phyloP scores from a whole-genome alignment of 2,797 vertebrate species.

The Pangasius mekongensis region DNA sequence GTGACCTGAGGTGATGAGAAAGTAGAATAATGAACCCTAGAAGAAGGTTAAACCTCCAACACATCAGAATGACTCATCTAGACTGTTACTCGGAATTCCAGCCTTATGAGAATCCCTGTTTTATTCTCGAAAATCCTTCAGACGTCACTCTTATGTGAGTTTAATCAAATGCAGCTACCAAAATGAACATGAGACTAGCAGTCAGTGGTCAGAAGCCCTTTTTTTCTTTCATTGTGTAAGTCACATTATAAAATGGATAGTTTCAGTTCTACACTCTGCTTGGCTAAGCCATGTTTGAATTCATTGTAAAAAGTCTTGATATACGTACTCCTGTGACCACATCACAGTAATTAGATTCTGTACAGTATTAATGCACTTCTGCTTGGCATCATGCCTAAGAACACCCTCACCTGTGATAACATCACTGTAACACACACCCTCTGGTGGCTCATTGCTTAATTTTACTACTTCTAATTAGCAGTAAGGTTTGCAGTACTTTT shows the following conservation, averaged over 20 bases:
- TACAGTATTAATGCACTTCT: neutral
- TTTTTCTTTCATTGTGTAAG: neutral
- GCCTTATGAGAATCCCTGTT: conserved; percentile 1
- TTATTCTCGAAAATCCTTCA: conserved; percentile 9
- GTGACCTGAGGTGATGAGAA: neutral
- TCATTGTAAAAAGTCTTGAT: neutral
- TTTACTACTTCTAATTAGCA: neutral
- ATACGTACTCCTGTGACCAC: neutral
- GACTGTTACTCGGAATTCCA: conserved; percentile 2
- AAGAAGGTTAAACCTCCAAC: neutral
- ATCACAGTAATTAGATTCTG: neutral
- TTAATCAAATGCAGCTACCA: neutral
- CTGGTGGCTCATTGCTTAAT: neutral
- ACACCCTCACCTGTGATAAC: neutral
- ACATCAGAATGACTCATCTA: conserved; percentile 30
- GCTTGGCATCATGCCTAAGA: neutral
- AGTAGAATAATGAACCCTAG: neutral
- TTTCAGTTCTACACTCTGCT: neutral
- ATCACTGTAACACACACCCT: neutral
- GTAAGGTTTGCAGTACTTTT: neutral
- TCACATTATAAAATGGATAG: neutral
- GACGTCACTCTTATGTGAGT: conserved; percentile 10
- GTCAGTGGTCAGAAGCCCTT: neutral
- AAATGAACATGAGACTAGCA: neutral
- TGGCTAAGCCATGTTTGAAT: neutral